These are phyloP conservation scores for Agrochola circellaris DNA, from an alignment of 2,888 invertebrate species.

Conservation along the genomic window DNA sequence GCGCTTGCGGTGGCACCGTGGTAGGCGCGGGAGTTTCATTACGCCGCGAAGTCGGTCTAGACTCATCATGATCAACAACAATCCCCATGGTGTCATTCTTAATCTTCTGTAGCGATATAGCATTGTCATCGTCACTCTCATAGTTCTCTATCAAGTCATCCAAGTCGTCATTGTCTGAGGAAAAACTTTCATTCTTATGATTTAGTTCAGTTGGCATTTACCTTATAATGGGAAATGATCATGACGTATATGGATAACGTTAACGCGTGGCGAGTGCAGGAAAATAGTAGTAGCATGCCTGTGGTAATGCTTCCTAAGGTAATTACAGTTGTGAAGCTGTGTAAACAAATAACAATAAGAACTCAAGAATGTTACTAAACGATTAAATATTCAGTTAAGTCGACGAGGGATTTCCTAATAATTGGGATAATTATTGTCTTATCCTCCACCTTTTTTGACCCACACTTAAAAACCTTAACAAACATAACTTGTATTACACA, in stretches of 20 bases:
- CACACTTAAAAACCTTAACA: background rate
- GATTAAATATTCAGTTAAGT: background rate
- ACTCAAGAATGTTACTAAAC: background rate
- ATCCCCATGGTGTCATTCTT: conserved; percentile 90
- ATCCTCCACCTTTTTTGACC: background rate
- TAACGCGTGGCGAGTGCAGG: conserved; percentile 7
- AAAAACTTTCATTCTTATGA: conserved; percentile 38
- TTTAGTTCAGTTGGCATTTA: conserved; percentile 12
- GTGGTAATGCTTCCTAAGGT: background rate
- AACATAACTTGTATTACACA: background rate
- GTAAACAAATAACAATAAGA: background rate
- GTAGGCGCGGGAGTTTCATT: conserved; percentile 76
- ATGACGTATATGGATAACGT: conserved; percentile 24
- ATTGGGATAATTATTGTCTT: background rate
- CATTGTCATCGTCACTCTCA: conserved; percentile 93
- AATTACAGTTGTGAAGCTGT: background rate
- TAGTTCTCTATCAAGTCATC: conserved; percentile 85
- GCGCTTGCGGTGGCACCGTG: conserved; percentile 92
- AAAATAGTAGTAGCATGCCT: background rate
- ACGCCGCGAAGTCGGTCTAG: conserved; percentile 76
- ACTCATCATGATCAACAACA: conserved; percentile 70
- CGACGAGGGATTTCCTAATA: background rate
- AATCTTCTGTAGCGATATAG: conserved; percentile 93
- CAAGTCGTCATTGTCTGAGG: conserved; percentile 80
- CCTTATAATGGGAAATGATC: conserved; percentile 19